Evolutionary conservation across 2,797 vertebrate genomes (phyloP).

Genomic region (Premnoplex brunnescens): DNA sequence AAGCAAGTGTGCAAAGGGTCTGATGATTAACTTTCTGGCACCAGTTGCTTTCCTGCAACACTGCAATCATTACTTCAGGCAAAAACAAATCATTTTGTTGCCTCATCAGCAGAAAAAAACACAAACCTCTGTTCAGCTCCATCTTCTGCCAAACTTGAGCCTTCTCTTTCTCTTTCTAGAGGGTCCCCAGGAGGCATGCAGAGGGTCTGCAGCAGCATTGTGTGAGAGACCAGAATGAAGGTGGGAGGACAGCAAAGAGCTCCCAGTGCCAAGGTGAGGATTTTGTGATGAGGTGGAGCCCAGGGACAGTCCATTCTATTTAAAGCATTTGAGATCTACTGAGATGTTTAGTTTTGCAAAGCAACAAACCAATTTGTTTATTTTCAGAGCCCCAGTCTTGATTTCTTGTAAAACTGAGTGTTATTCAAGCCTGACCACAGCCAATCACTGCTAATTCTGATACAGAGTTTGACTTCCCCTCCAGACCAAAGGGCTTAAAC

Average conservation of each 20-base stretch:
- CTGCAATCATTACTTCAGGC: slow-evolving; percentile 31
- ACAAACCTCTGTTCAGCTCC: not conserved
- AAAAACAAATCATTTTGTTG: slow-evolving; percentile 43
- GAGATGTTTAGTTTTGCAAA: not conserved
- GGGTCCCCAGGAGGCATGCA: not conserved
- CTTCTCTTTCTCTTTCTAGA: not conserved
- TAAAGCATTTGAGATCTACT: not conserved
- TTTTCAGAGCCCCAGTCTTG: not conserved
- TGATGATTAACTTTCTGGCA: slow-evolving; percentile 52
- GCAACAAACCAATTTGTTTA: not conserved
- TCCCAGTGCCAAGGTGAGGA: not conserved
- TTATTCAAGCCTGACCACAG: not conserved
- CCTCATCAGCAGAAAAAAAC: slow-evolving; percentile 33
- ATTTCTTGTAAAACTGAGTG: not conserved
- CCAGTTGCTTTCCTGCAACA: not conserved
- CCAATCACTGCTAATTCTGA: not conserved
- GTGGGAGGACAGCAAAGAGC: not conserved
- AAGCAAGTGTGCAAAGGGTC: slow-evolving; percentile 27
- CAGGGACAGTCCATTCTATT: not conserved
- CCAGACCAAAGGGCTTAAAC: not conserved
- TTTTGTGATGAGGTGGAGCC: not conserved
- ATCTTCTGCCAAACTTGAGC: slow-evolving; percentile 35
- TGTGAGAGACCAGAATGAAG: not conserved
- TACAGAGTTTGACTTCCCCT: not conserved
- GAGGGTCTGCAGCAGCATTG: not conserved